phyloP scores from a whole-genome alignment of 2,888 invertebrate genomes.

The Amphimallon solstitiale region DNA sequence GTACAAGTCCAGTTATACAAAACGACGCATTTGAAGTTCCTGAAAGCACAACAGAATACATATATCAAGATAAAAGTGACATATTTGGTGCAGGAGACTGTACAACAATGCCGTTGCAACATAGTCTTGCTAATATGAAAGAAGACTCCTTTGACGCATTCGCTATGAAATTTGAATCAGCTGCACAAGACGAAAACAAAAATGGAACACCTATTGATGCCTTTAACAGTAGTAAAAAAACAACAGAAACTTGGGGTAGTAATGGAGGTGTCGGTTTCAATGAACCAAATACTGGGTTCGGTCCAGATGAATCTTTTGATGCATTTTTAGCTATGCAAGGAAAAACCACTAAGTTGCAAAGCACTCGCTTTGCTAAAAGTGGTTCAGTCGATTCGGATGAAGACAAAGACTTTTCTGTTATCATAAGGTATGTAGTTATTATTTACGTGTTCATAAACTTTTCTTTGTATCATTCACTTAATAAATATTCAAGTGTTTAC shows the following conservation, averaged over 20 bases:
- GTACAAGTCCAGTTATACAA: constrained; percentile 48
- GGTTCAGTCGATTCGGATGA: constrained; percentile 83
- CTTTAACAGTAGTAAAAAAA: constrained; percentile 60
- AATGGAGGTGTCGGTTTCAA: constrained; percentile 60
- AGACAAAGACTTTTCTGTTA: constrained; percentile 82
- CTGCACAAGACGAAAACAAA: constrained; percentile 64
- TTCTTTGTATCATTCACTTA: no score
- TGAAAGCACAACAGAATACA: constrained; percentile 17
- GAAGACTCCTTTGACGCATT: constrained; percentile 85
- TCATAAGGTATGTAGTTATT: constrained; percentile 78
- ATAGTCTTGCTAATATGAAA: constrained; percentile 38
- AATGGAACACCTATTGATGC: constrained; percentile 68
- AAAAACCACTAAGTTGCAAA: constrained; percentile 74
- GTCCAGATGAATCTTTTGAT: constrained; percentile 80
- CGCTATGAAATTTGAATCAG: constrained; percentile 87
- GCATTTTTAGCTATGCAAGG: constrained; percentile 83
- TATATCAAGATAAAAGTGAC: constrained; percentile 37
- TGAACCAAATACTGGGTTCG: constrained; percentile 66
- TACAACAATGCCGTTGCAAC: constrained; percentile 18
- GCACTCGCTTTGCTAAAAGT: constrained; percentile 68
- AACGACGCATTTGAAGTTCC: constrained; percentile 15
- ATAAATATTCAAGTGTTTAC: no score
- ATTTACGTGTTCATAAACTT: no score
- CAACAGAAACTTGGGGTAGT: constrained; percentile 57
- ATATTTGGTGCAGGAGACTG: constrained; percentile 40